Conservation (phyloP, 2,113 vertebrate species). For the Eulemur macaco region DNA sequence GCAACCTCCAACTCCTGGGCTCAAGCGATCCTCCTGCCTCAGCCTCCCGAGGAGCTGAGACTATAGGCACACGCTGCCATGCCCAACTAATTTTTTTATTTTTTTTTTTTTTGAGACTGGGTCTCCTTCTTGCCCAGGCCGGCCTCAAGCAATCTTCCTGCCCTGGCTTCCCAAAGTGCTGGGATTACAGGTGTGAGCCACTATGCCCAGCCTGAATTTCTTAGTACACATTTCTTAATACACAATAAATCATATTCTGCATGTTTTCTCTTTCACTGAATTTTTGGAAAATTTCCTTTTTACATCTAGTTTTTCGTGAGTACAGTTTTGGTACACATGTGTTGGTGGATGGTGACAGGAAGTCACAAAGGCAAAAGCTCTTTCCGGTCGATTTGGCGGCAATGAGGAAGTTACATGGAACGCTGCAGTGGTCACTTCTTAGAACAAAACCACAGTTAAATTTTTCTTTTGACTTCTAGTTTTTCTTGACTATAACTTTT, state of each 20-base stretch:
- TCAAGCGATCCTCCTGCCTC: too few relatives aligned
- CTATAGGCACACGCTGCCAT: too few relatives aligned
- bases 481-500: background rate
- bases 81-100: too few relatives aligned
- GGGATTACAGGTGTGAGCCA: too few relatives aligned
- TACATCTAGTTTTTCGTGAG: background rate
- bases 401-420: too few relatives aligned
- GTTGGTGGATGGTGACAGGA: fast-evolving
- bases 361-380: background rate
- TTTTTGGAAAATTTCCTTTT: background rate
- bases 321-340: background rate
- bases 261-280: background rate
- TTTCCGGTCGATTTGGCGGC: background rate
- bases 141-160: too few relatives aligned
- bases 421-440: background rate
- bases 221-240: background rate
- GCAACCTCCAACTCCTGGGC: too few relatives aligned
- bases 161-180: too few relatives aligned
- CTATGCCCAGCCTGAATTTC: background rate
- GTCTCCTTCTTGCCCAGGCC: too few relatives aligned
- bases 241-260: background rate
- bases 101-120: too few relatives aligned
- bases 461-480: background rate
- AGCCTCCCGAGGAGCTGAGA: too few relatives aligned
- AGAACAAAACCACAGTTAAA: background rate